These are phyloP conservation scores for Pollimyrus isidori DNA, from an alignment of 2,113 vertebrate genomes.

Conservation along the genomic window DNA sequence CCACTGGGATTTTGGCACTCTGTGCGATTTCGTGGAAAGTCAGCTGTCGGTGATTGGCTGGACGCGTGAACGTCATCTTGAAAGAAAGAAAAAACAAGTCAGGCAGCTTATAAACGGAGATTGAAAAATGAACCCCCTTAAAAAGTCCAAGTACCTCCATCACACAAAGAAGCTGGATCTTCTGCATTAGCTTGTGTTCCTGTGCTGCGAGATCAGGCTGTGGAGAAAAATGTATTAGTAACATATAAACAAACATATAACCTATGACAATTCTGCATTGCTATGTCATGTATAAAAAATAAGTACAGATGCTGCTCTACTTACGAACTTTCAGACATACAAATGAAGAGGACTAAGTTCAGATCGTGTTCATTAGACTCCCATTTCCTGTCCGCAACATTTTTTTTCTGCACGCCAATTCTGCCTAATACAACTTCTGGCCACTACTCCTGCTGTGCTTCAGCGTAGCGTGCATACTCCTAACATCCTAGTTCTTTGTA, in stretches of 20 bases:
- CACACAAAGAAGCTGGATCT: conserved; percentile 90
- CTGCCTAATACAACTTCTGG: too few relatives aligned
- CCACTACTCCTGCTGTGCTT: too few relatives aligned
- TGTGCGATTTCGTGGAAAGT: conserved; percentile 89
- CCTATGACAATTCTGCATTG: not conserved
- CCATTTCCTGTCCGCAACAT: too few relatives aligned
- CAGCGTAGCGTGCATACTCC: too few relatives aligned
- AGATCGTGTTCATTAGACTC: too few relatives aligned
- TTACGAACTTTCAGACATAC: too few relatives aligned
- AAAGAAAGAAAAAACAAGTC: not conserved
- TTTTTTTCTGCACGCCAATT: too few relatives aligned
- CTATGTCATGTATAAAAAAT: not conserved
- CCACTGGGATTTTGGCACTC: conserved; percentile 83
- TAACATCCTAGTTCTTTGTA: too few relatives aligned
- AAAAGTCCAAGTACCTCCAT: conserved; percentile 81
- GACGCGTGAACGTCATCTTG: conserved; percentile 98
- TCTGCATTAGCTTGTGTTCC: conserved; percentile 84
- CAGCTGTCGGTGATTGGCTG: conserved; percentile 90
- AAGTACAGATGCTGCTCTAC: too few relatives aligned
- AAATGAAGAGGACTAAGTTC: too few relatives aligned
- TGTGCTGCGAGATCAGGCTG: conserved; percentile 91
- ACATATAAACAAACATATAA: conserved; percentile 1
- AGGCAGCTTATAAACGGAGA: not conserved
- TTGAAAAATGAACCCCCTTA: not conserved
- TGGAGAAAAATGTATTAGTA: not conserved